Base-by-base conservation (phyloP, 2,113 vertebrate species). In the Tetrax tetrax region DNA sequence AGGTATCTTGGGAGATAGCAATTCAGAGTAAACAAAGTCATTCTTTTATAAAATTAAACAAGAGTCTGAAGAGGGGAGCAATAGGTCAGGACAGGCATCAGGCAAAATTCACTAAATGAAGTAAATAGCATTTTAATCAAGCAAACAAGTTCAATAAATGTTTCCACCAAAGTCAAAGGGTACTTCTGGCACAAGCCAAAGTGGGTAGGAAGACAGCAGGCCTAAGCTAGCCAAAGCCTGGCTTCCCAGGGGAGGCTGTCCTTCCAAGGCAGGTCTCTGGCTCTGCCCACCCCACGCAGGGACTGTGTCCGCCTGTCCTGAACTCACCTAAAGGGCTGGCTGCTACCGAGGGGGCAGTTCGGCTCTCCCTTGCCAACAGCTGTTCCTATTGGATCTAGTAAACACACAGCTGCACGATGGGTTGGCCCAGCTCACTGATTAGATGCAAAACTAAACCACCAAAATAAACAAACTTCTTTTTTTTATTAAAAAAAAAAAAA, bases 391-490 rank as follows among this genome's bases (percentile, higher is more conserved):
- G 68, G 79, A 90, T 59, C 53, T 72, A 74, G 71, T 90, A 80
- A 95, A 76, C 80, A 47, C 4, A 41, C 96, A 97, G 94, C 92
- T 96, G 95, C 79, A 86, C 1, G 4, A 65, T n/a, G 63, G 86
- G 86, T 3, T 90, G 90, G 94, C 71, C 45, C 68, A 77, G 88
- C n/a, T 77, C 71, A 77, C 64, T 8, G 56, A 78, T 68, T 29
- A 95, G 91, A 89, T 33, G 69, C 47, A 75, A 92, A 89, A 83
- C 74, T 48, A 89, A 94, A 82, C 12, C 33, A 93, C 61, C 38
- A 82, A 74, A 78, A 94, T 56, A 92, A 96, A 90, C 31, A 89
- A 79, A 45, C 1, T 47, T 18, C 29, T 69, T 72, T 41, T 18
- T 22, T n/a, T 70, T 81, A 50, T 24, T 5, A 9, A 28, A 56